phyloP scores from a whole-genome alignment of 1,140 invertebrate genomes.

The Epicauta chinensis region DNA sequence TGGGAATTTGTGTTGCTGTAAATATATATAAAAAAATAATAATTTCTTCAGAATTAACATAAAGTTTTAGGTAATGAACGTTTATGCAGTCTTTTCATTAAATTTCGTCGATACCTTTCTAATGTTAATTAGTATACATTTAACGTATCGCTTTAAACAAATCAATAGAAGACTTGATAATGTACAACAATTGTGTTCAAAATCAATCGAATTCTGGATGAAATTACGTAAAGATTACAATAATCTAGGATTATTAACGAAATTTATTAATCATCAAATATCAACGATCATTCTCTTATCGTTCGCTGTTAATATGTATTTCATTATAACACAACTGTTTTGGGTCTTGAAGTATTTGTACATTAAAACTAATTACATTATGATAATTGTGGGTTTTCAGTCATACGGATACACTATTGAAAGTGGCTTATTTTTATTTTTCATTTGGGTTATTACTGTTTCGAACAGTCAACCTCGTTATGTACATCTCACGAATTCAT shows the following conservation, averaged over 20 bases:
- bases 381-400: no score
- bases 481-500: constrained; percentile 3
- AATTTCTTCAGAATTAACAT: no score
- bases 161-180: not conserved
- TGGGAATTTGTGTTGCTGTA: constrained; percentile 6
- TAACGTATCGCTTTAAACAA: not conserved
- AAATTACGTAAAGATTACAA: constrained; percentile 8
- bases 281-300: constrained; percentile 1
- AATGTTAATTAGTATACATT: constrained; percentile 2
- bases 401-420: not conserved
- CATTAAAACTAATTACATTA: no score
- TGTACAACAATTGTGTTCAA: not conserved
- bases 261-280: constrained; percentile 2
- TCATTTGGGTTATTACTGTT: constrained; percentile 5
- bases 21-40: not conserved
- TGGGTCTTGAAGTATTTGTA: constrained; percentile 6
- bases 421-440: constrained; percentile 6
- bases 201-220: not conserved
- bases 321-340: constrained; percentile 4
- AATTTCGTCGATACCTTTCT: constrained; percentile 2
- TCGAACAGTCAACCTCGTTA: not conserved
- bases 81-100: constrained; percentile 3
- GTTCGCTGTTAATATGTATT: constrained; percentile 1
- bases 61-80: constrained; percentile 7
- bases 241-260: constrained; percentile 2